phyloP scores from a whole-genome alignment of 2,888 invertebrate genomes.

The Thysanoteuthis rhombus region DNA sequence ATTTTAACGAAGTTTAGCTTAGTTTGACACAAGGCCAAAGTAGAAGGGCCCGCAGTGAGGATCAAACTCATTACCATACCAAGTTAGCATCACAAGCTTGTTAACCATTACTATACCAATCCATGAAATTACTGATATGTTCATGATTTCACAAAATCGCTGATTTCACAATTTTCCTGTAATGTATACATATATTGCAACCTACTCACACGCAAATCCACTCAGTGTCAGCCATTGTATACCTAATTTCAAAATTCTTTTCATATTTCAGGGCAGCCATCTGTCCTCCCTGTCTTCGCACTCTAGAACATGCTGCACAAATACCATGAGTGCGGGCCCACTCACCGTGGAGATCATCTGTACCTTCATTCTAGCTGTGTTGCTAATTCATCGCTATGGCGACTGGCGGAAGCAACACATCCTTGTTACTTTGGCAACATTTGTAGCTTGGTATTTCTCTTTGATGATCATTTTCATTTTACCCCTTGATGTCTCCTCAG shows the following conservation, averaged over 20 bases:
- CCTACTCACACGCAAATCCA: not conserved
- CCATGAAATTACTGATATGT: too few relatives aligned
- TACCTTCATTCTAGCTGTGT: constrained; percentile 80
- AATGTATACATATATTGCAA: too few relatives aligned
- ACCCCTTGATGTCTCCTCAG: constrained; percentile 95
- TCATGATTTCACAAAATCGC: too few relatives aligned
- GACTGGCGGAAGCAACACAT: constrained; percentile 94
- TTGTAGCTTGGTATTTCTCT: constrained; percentile 98
- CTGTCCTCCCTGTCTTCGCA: not conserved
- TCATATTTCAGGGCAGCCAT: constrained; percentile 17
- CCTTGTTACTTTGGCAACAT: constrained; percentile 89
- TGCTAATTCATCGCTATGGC: constrained; percentile 90
- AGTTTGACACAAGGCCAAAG: too few relatives aligned
- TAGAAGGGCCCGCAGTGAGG: too few relatives aligned
- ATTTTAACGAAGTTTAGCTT: too few relatives aligned
- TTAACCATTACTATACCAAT: too few relatives aligned
- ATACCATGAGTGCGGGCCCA: constrained; percentile 63
- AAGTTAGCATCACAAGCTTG: too few relatives aligned
- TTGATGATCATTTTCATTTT: constrained; percentile 96
- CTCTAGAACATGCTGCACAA: not conserved
- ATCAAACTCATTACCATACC: too few relatives aligned
- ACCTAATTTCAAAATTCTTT: not conserved
- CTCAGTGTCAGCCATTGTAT: not conserved
- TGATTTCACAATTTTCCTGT: too few relatives aligned
- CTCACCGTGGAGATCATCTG: constrained; percentile 84